phyloP scores from a whole-genome alignment of 1,140 invertebrate species.

The Hycleus phaleratus region DNA sequence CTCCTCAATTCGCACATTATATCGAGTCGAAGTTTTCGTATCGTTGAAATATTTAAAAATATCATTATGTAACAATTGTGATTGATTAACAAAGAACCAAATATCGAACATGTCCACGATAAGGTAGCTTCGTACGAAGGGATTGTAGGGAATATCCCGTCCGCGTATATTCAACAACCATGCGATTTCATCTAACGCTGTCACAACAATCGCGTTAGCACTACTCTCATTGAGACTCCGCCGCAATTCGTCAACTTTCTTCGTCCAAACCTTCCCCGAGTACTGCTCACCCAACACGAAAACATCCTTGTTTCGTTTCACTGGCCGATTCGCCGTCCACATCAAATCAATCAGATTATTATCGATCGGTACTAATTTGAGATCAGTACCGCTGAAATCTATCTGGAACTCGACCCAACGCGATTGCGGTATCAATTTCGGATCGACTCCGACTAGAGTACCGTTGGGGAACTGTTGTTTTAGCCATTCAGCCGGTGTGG shows the following conservation, averaged over 20 bases:
- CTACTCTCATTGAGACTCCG: slow-evolving; percentile 54
- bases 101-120: slow-evolving; percentile 51
- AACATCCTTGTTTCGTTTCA: slow-evolving; percentile 40
- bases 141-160: slow-evolving; percentile 79
- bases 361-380: slow-evolving; percentile 55
- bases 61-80: slow-evolving; percentile 28
- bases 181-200: slow-evolving; percentile 85
- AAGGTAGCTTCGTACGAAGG: slow-evolving; percentile 69
- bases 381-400: slow-evolving; percentile 49
- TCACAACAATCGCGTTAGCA: slow-evolving; percentile 74
- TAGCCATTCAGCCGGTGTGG: slow-evolving; percentile 56
- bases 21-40: not conserved
- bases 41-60: slow-evolving; percentile 1
- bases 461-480: slow-evolving; percentile 56
- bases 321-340: slow-evolving; percentile 61
- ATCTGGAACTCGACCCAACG: slow-evolving; percentile 48
- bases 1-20: not conserved
- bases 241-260: slow-evolving; percentile 63
- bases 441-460: slow-evolving; percentile 73
- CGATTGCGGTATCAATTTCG: slow-evolving; percentile 58
- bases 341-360: slow-evolving; percentile 74
- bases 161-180: slow-evolving; percentile 95
- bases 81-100: slow-evolving; percentile 55
- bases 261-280: slow-evolving; percentile 57
- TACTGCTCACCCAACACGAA: slow-evolving; percentile 30